Evolutionary conservation across 2,113 vertebrate species (phyloP), one percentile per base, ranked within the genome.

Genomic region (Regulus satrapa): DNA sequence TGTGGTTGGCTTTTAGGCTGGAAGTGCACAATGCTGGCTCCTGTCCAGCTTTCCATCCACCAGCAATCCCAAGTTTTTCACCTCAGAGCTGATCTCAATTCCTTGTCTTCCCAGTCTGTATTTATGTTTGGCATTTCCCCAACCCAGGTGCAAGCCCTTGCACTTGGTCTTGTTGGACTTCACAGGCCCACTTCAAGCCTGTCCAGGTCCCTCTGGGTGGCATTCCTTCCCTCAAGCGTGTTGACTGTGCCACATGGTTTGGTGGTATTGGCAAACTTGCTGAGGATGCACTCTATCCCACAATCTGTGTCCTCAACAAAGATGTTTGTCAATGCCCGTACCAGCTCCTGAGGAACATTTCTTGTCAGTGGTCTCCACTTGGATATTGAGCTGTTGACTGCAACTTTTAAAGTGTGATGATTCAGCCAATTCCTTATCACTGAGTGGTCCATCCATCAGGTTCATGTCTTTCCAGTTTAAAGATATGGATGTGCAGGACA

Each of bases 231-330:
- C n/a, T 75, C 40, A 20, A 32, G 24, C 0, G 0, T 41, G 25
- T 23, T 21, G 18, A 31, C 14, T 2, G 1, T 29, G 6, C 40
- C 20, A 13, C 24, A 16, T 0, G 2, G 17, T 29, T 54, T 9
- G 3, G 40, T 41, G 46, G 8, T 31, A 7, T 9, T 31, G 14
- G 18, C 34, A 46, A 1, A 34, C 40, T 34, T 41, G 25, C n/a
- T 68, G 69, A 31, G 29, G 6, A 5, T 68, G 17, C 8, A 2
- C 40, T 61, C 0, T 0, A 21, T 82, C 24, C 61, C 34, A 21
- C 6, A 1, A 3, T 41, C 46, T 4, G 2, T 75, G 46, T 68
- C 46, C 34, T 46, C 3, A 6, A 15, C 38, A 62, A 36, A 61
- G 19, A 16, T 61, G 18, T 54, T 46, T 82, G 40, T 67, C 0